These are phyloP conservation scores for Balaenoptera acutorostrata DNA, from an alignment of 2,113 vertebrate species.

Conservation along the genomic window DNA sequence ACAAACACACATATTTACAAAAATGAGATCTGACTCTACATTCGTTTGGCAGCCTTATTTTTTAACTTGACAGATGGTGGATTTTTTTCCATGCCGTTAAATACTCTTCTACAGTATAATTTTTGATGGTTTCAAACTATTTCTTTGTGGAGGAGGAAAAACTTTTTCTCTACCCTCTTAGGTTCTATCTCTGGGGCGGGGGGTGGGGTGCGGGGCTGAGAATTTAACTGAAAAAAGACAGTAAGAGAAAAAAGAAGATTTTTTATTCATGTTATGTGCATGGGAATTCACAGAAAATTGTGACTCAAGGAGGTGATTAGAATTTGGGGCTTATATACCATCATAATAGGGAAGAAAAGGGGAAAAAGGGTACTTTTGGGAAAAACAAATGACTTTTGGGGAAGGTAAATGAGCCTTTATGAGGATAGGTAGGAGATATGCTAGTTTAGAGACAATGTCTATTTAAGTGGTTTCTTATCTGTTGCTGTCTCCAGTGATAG, in stretches of 20 bases:
- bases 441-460: neutral
- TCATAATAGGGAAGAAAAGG: neutral
- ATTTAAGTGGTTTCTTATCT: neutral
- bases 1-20: neutral
- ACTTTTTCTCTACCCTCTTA: neutral
- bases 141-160: neutral
- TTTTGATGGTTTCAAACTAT: conserved; percentile 5
- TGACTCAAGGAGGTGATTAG: neutral
- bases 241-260: neutral
- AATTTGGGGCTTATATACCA: neutral
- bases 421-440: neutral
- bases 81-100: neutral
- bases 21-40: neutral
- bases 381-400: neutral
- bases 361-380: neutral
- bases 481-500: neutral
- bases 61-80: neutral
- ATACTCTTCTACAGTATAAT: neutral
- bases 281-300: neutral
- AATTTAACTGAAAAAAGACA: neutral
- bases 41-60: neutral
- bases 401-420: neutral
- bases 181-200: neutral
- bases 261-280: neutral
- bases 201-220: no score